phyloP scores from a whole-genome alignment of 2,113 vertebrate species.

The Oryzias curvinotus region DNA sequence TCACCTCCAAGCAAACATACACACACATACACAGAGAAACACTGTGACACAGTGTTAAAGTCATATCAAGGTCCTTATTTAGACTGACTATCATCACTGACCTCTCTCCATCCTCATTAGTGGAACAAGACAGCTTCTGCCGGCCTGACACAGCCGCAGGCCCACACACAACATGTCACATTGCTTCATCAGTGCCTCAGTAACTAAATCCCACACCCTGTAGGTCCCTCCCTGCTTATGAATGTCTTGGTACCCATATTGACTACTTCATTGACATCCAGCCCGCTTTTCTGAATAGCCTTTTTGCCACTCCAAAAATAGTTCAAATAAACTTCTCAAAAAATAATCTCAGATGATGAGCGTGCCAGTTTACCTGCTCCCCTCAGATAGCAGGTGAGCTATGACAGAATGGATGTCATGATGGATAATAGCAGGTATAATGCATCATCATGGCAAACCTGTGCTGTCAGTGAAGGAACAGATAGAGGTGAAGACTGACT shows the following conservation, averaged over 20 bases:
- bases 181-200: conserved; percentile 58
- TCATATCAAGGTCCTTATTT: conserved; percentile 74
- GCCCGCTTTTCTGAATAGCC: conserved; percentile 24
- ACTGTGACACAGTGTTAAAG: conserved; percentile 69
- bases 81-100: conserved; percentile 73
- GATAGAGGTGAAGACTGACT: conserved; percentile 26
- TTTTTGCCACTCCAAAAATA: conserved; percentile 38
- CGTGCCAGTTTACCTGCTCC: neutral
- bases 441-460: conserved; percentile 17
- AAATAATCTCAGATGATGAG: conserved; percentile 16
- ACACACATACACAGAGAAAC: conserved; percentile 49
- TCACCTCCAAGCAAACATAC: conserved; percentile 56
- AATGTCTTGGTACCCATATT: conserved; percentile 43
- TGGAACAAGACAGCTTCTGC: conserved; percentile 57
- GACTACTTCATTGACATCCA: conserved; percentile 53
- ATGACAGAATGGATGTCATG: neutral
- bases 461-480: conserved; percentile 34
- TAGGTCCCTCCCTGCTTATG: conserved; percentile 31
- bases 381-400: conserved; percentile 7
- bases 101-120: conserved; percentile 74
- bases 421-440: conserved; percentile 3
- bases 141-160: conserved; percentile 53
- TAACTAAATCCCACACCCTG: conserved; percentile 49
- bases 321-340: conserved; percentile 22
- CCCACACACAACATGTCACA: conserved; percentile 67